phyloP scores from a whole-genome alignment of 2,888 invertebrate species.

The Mycalesis mineus region DNA sequence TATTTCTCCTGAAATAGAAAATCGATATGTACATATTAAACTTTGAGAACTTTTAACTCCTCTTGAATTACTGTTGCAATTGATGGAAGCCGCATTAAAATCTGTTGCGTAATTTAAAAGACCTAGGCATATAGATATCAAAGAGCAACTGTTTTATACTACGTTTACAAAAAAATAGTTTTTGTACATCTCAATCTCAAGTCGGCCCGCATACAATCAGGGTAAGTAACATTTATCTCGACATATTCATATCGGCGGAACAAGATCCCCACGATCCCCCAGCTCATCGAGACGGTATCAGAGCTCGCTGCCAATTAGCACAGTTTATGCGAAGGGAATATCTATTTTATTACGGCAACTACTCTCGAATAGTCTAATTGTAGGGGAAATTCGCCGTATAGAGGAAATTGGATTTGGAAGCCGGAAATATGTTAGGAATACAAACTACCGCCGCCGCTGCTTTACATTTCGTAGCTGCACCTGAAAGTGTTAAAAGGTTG shows the following conservation, averaged over 20 bases:
- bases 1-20: too few relatives aligned
- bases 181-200: neutral
- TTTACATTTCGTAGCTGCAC: neutral
- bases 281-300: constrained; percentile 17
- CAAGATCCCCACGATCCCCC: constrained; percentile 11
- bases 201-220: neutral
- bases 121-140: too few relatives aligned
- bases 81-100: too few relatives aligned
- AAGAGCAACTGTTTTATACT: too few relatives aligned
- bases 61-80: too few relatives aligned
- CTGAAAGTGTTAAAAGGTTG: neutral
- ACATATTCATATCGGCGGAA: constrained; percentile 17
- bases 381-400: constrained; percentile 17
- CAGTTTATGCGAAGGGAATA: constrained; percentile 27
- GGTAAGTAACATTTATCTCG: neutral
- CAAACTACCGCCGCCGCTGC: neutral
- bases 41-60: too few relatives aligned
- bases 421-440: constrained; percentile 5
- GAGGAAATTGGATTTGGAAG: constrained; percentile 22
- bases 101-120: too few relatives aligned
- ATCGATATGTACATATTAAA: too few relatives aligned
- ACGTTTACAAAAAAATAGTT: too few relatives aligned
- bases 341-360: constrained; percentile 27
- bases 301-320: constrained; percentile 26
- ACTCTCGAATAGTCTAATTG: constrained; percentile 21